Base-by-base conservation (phyloP, 1,140 invertebrate genomes). In the Ips typographus region DNA sequence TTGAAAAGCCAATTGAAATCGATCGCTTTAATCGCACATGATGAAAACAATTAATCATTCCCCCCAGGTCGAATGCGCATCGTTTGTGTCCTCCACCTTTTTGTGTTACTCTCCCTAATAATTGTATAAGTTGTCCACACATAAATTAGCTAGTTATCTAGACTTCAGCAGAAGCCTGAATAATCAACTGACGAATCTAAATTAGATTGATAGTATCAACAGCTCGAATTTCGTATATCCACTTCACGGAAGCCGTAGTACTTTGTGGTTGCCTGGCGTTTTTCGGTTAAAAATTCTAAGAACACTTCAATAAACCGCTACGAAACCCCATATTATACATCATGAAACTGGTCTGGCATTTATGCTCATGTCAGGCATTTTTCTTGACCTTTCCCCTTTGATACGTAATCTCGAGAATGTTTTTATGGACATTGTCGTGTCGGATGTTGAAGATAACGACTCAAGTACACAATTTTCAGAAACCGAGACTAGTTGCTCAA, bases 1-100 rank as follows among this genome's bases (percentile, higher is more conserved):
- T 78, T 78, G 78, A 79, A 78, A 78, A 78, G 75, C 75, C 77
- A 79, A 79, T 79, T 79, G 78, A 79, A 79, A 79, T 79, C 72
- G 74, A 73, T 63, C 76, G 62, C 71, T 73, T 74, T 79, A 78
- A 79, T 79, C 77, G 77, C 73, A 77, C 77, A 78, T 78, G 78
- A 79, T 78, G 77, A 79, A 78, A 79, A 78, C 78, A 77, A 78
- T 79, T 79, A 75, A 79, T 79, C 78, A 77, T 76, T 40, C 57
- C 57, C 53, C 53, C 36, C 37, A 7, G 53, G 8, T 49, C 22
- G 6, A 49, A 49, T 49, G 44, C 6, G 44, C 44, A 49, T 6
- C 7, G 22, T 55, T 55, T 55, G 52, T 5, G 36, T 5, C 52
- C n/a, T 47, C n/a, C 44, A 47, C n/a, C n/a, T 4, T 5, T 5